Conservation (phyloP, 2,113 vertebrate genomes). For the Vanacampus margaritifer region DNA sequence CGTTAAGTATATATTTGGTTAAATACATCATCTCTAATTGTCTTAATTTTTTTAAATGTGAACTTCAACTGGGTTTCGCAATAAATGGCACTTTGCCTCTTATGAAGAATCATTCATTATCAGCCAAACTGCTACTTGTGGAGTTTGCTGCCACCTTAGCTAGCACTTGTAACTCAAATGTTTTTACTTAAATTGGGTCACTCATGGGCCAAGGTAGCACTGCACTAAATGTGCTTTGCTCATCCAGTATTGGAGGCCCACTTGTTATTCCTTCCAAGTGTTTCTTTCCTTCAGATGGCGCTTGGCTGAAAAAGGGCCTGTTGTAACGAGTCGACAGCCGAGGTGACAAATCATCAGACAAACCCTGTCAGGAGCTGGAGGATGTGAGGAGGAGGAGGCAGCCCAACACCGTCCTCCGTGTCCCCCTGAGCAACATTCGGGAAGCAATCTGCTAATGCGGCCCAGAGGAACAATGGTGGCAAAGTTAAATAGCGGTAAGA, state of each 20-base stretch:
- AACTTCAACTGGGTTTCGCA: too few relatives aligned
- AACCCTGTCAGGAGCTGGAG: conserved; percentile 34
- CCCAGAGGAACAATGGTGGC: conserved; percentile 38
- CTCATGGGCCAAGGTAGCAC: neutral
- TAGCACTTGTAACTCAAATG: too few relatives aligned
- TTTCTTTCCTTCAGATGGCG: conserved; percentile 21
- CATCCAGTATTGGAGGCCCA: neutral
- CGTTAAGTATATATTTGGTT: too few relatives aligned
- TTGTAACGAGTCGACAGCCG: conserved; percentile 30
- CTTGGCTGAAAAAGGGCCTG: conserved; percentile 26
- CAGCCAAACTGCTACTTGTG: too few relatives aligned
- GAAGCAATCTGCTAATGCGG: conserved; percentile 62
- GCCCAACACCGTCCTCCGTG: conserved; percentile 24
- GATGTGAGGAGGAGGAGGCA: conserved; percentile 42
- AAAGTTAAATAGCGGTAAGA: conserved; percentile 29
- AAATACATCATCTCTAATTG: too few relatives aligned
- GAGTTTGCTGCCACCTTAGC: too few relatives aligned
- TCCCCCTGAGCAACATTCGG: conserved; percentile 18
- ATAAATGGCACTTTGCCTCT: too few relatives aligned
- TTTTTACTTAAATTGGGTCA: neutral
- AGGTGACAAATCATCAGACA: conserved; percentile 49
- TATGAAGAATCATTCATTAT: too few relatives aligned
- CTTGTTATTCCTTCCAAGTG: neutral
- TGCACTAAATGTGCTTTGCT: neutral
- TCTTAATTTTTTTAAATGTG: too few relatives aligned